Base-by-base conservation (phyloP, 2,888 invertebrate genomes). In the Tetramorium bicarinatum region DNA sequence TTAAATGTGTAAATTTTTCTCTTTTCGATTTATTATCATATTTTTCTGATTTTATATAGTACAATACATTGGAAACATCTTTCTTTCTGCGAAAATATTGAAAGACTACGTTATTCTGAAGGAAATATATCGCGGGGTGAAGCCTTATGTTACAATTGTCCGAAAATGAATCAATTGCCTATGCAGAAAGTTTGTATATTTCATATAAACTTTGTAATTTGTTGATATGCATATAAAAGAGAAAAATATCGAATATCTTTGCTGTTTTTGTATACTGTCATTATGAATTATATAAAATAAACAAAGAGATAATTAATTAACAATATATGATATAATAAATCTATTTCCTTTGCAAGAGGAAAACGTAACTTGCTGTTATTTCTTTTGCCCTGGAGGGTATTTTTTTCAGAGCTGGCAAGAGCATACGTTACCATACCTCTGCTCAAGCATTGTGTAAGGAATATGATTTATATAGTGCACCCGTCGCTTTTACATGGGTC, bases 381-480 rank as follows among this genome's bases (percentile, higher is more conserved):
- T 56, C 29, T 29, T 67, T 54, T 54, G 41, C 41, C 41, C 66
- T 29, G 29, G 41, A n/a, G n/a, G n/a, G 34, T 67, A 67, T 29
- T 64, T 77, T 76, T 67, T 67, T 52, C 67, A 54, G 41, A 18
- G 41, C 34, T 62, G 62, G 21, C 67, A 52, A 67, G 15, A 66
- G 41, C 77, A 67, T 54, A 77, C 69, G 77, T 52, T 77, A 67
- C 77, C 41, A n/a, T 54, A 41, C 54, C 41, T 67, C 69, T 77
- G 67, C 54, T 77, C 77, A 67, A 77, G 69, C 69, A 77, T 54
- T 77, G 77, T 77, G 69, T 67, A 54, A 62, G 54, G 77, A 77
- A 77, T 77, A 54, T 77, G 77, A 77, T 77, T 77, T 77, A 77
- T 77, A 77, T 41, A 67, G 29, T 66, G 41, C 54, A 25, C 54